Conservation (phyloP, 2,797 vertebrate genomes). For the Gymnodraco acuticeps region DNA sequence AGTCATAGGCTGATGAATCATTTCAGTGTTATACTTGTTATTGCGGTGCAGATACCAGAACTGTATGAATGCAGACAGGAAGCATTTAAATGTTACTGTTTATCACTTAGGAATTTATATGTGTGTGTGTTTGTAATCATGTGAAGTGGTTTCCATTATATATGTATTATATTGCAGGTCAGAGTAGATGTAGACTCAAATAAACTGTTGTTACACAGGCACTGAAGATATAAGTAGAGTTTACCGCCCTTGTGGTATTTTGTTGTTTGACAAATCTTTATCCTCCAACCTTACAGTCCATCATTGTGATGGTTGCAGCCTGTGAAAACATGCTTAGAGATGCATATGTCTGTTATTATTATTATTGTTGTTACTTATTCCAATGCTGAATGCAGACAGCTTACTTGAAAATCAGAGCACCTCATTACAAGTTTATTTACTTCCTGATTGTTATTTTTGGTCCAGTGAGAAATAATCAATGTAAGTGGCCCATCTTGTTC, state of each 20-base stretch:
- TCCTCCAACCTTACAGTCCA: constrained; percentile 8
- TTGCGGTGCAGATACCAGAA: not conserved
- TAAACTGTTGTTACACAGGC: constrained; percentile 1
- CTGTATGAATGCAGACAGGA: not conserved
- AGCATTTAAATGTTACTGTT: not conserved
- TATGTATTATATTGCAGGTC: constrained; percentile 6
- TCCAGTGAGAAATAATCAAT: constrained; percentile 26
- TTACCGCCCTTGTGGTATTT: constrained; percentile 15
- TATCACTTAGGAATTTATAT: not conserved
- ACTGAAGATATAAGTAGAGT: constrained; percentile 5
- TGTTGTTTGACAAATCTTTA: constrained; percentile 6
- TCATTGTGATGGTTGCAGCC: constrained; percentile 5
- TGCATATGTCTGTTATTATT: not conserved
- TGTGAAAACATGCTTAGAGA: constrained; percentile 16
- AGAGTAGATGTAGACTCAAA: constrained; percentile 2
- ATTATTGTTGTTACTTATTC: not conserved
- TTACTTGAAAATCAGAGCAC: constrained; percentile 5
- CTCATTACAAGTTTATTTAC: constrained; percentile 23
- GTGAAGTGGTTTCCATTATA: constrained; percentile 13
- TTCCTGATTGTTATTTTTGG: constrained; percentile 38
- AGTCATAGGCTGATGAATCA: not conserved
- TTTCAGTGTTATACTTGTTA: not conserved
- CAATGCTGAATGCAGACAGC: constrained; percentile 18
- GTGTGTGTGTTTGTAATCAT: constrained; percentile 27
- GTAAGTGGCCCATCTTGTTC: not conserved